phyloP scores from a whole-genome alignment of 2,113 vertebrate genomes.

The Pelobates fuscus region DNA sequence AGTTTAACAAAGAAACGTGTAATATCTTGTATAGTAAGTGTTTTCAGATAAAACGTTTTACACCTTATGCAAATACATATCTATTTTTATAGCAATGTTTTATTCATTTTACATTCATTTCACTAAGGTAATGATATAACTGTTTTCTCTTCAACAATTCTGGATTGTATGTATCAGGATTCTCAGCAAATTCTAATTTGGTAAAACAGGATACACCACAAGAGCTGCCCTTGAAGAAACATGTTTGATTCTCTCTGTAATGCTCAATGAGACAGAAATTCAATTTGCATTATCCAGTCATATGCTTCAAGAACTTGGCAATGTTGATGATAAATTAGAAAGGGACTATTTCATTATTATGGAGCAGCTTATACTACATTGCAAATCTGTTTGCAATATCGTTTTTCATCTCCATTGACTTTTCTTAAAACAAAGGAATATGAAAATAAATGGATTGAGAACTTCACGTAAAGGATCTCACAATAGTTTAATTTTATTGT shows the following conservation, averaged over 20 bases:
- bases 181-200: constrained; percentile 11
- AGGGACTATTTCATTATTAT: constrained; percentile 44
- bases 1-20: too few species aligned
- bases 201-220: constrained; percentile 17
- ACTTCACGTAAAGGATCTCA: not conserved
- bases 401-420: constrained; percentile 41
- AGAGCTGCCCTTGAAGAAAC: constrained; percentile 45
- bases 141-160: not conserved
- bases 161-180: not conserved
- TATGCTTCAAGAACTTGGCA: constrained; percentile 49
- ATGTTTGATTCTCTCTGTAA: constrained; percentile 41
- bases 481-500: not conserved
- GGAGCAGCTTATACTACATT: constrained; percentile 25
- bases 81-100: too few species aligned
- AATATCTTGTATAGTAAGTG: too few species aligned
- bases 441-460: constrained; percentile 7
- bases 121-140: too few species aligned
- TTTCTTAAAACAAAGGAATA: constrained; percentile 23
- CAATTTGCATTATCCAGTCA: constrained; percentile 51
- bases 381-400: constrained; percentile 41
- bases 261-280: constrained; percentile 51
- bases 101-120: too few species aligned
- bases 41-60: too few species aligned
- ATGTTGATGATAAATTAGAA: constrained; percentile 50
- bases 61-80: too few species aligned